A percentile compares a stretch with the other conserved stretches of the same genome.
These are phyloP conservation scores for Chionis minor DNA, from an alignment of 2,113 vertebrate species.

Conservation along the genomic window DNA sequence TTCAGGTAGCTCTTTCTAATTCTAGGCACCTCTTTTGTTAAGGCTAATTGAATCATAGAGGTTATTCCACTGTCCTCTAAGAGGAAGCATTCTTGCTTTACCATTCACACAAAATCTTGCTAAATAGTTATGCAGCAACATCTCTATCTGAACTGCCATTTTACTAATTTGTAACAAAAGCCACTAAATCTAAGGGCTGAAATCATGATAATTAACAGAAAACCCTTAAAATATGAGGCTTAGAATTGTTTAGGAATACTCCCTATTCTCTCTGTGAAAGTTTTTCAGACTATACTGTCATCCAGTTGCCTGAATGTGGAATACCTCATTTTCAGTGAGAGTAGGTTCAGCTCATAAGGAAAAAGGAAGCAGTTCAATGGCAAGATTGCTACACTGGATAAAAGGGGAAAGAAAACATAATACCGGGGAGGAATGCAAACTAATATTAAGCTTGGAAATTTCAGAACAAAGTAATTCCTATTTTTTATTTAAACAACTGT, in stretches of 20 bases:
- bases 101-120: not conserved
- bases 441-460: not conserved
- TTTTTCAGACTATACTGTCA: not conserved
- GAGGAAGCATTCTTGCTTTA: not conserved
- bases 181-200: not conserved
- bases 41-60: not conserved
- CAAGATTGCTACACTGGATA: not conserved
- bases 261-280: not conserved
- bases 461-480: not conserved
- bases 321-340: not conserved
- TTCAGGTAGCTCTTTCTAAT: not conserved
- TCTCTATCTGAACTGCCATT: not conserved
- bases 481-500: not conserved
- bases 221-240: not conserved
- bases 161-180: not conserved
- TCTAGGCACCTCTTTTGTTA: not conserved
- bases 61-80: not conserved
- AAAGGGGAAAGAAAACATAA: not conserved
- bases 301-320: not conserved
- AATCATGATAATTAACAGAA: not conserved
- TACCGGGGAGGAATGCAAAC: not conserved
- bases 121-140: not conserved
- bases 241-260: not conserved
- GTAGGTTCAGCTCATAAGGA: not conserved
- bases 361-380: not conserved